Evolutionary conservation across 1,140 invertebrate species (phyloP), one percentile per base, ranked within the genome.

Genomic region (Nasonia vitripennis): DNA sequence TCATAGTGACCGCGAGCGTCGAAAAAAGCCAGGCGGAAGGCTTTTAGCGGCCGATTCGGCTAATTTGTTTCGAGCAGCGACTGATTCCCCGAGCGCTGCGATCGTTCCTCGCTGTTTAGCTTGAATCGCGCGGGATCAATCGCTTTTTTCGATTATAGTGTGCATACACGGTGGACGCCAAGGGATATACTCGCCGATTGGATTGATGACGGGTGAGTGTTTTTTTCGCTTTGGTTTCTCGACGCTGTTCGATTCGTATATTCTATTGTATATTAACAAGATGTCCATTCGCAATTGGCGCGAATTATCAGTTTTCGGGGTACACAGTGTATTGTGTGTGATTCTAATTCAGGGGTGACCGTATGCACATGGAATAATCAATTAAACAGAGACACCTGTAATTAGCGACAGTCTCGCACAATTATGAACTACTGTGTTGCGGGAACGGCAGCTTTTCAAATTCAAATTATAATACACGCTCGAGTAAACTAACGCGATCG

Each of bases 1-100:
- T 37, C 84, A 85, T 85, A 77, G 77, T 23, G 70, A 85, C 78
- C 27, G 48, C 27, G 48, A 74, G n/a, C 27, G 51, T 9, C 31
- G 31, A 48, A 23, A 41, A 45, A 45, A 45, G 4, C 5, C 34
- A 10, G 14, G 31, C 55, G 37, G 17, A 45, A 9, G 34, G 6
- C 48, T 51, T 51, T 51, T 51, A 51, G 14, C 34, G 12, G 62
- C 2, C 79, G 67, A 71, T 81, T 71, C 37, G 37, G 12, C 4
- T 79, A 79, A 79, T 79, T 79, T 68, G 62, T 23, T 20, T 12
- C 31, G 78, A 20, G 6, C 14, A 31, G 20, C 78, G 78, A 81
- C 68, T 37, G 78, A 81, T 79, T 79, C 7, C 62, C 62, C 9
- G 62, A 27, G 23, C 78, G 55, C 20, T 20, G n/a, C 55, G 5